Evolutionary conservation across 2,797 vertebrate genomes (phyloP).

Genomic region (Notolepis coatsorum): DNA sequence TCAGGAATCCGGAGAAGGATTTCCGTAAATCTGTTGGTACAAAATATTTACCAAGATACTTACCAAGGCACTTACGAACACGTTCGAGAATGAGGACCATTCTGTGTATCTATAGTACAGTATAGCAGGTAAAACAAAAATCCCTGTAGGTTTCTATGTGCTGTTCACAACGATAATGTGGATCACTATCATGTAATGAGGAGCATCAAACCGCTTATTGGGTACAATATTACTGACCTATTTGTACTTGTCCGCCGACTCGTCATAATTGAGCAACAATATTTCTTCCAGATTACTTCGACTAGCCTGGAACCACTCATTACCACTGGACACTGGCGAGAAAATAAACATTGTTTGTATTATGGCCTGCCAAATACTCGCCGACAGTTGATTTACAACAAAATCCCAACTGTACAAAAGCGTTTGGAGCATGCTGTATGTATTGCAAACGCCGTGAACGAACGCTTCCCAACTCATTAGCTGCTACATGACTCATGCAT

Average conservation of each 20-base stretch:
- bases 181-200: too few relatives aligned
- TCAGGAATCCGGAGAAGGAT: too few relatives aligned
- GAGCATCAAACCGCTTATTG: not conserved
- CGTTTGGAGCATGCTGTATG: slow-evolving; percentile 25
- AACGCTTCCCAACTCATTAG: slow-evolving; percentile 51
- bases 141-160: not conserved
- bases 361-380: slow-evolving; percentile 32
- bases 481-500: slow-evolving; percentile 41
- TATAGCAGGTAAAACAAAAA: not conserved
- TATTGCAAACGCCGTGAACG: slow-evolving; percentile 28
- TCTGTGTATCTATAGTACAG: too few relatives aligned
- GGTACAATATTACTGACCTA: too few relatives aligned
- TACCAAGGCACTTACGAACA: too few relatives aligned
- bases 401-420: slow-evolving; percentile 29
- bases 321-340: not conserved
- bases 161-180: not conserved
- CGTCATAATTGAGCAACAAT: not conserved
- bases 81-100: too few relatives aligned
- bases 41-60: too few relatives aligned
- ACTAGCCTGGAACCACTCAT: not conserved
- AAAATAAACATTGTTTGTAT: slow-evolving; percentile 24
- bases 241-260: not conserved
- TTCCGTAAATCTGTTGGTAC: too few relatives aligned
- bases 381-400: slow-evolving; percentile 50
- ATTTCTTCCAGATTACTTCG: not conserved